These are phyloP conservation scores for Drosophila tropicalis DNA, from an alignment of 1,140 invertebrate genomes.

Conservation along the genomic window DNA sequence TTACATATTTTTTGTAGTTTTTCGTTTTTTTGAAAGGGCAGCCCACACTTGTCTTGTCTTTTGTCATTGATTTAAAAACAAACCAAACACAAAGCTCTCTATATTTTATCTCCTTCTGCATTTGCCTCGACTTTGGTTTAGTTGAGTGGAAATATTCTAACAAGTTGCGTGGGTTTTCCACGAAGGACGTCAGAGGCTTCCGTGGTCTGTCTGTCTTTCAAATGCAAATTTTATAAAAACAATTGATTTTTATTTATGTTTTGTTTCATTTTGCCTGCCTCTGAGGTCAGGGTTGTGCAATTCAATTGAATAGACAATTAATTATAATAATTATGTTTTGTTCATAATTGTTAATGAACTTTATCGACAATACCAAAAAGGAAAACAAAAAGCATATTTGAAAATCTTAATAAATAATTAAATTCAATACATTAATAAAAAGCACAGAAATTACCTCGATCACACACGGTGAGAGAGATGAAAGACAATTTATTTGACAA, in stretches of 20 bases:
- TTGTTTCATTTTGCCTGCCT: neutral
- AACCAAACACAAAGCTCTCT: neutral
- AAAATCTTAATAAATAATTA: neutral
- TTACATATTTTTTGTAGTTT: no score
- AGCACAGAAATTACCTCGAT: conserved; percentile 1
- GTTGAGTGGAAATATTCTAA: conserved; percentile 27
- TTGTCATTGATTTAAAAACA: conserved; percentile 25
- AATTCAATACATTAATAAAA: conserved; percentile 5
- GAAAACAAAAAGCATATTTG: no score
- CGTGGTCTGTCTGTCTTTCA: conserved; percentile 29
- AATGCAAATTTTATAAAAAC: conserved; percentile 10
- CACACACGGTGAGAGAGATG: neutral
- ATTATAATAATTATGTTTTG: conserved; percentile 3
- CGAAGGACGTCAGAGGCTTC: conserved; percentile 23
- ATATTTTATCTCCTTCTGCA: neutral
- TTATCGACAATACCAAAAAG: neutral
- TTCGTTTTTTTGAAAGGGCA: conserved; percentile 22
- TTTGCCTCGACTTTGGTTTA: conserved; percentile 6
- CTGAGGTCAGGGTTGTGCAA: conserved; percentile 1
- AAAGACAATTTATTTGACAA: neutral
- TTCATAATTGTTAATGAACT: conserved; percentile 9
- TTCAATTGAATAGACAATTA: conserved; percentile 11
- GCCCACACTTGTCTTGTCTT: conserved; percentile 18
- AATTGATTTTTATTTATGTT: neutral
- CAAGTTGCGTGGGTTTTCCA: conserved; percentile 17